These are phyloP conservation scores for Poeciliopsis presidionis DNA, from an alignment of 2,797 vertebrate species.

Conservation along the genomic window DNA sequence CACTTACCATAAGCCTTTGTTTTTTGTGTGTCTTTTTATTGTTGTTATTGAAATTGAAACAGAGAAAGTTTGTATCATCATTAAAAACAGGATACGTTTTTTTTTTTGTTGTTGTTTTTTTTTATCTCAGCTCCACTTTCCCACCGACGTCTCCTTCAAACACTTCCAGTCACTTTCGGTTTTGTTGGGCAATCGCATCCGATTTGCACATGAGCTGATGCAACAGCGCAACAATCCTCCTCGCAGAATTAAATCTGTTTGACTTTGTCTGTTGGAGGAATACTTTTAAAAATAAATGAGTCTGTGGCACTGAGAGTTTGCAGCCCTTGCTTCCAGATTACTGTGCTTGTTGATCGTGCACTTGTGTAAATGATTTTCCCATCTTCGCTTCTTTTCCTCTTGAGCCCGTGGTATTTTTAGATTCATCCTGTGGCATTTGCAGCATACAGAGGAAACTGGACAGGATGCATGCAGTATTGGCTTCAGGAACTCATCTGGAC, in stretches of 20 bases:
- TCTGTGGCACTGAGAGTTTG: background rate
- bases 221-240: background rate
- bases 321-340: conserved; percentile 21
- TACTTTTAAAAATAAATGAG: background rate
- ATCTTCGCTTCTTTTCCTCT: conserved; percentile 55
- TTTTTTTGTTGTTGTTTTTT: background rate
- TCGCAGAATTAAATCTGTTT: background rate
- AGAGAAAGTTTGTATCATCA: background rate
- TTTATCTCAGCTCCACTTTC: background rate
- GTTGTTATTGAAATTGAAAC: background rate
- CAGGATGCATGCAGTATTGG: conserved; percentile 1
- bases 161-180: background rate
- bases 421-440: conserved; percentile 45
- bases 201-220: background rate
- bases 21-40: background rate
- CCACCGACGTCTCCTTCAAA: background rate
- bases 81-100: background rate
- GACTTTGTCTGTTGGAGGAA: background rate
- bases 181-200: background rate
- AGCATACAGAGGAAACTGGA: conserved; percentile 38
- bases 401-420: conserved; percentile 64
- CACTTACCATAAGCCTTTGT: background rate
- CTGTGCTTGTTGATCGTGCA: conserved; percentile 2
- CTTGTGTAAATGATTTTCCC: conserved; percentile 54
- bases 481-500: background rate